A percentile compares a stretch with the other conserved stretches of the same genome.
phyloP scores from a whole-genome alignment of 2,113 vertebrate species.

The Antidorcas marsupialis region DNA sequence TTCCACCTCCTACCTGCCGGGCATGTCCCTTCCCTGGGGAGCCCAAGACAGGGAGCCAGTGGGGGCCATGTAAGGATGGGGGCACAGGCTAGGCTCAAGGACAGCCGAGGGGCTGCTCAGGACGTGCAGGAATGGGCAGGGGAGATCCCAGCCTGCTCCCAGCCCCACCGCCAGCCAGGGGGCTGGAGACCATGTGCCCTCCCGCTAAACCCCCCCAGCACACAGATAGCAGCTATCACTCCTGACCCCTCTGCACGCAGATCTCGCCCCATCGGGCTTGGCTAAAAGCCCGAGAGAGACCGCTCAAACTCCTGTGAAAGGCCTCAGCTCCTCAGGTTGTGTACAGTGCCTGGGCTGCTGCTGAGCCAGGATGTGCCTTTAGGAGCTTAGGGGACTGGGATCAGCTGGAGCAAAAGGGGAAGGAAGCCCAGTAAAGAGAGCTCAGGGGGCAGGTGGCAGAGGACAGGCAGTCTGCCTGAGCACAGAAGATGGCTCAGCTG shows the following conservation, averaged over 20 bases:
- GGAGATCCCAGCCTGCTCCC: background rate
- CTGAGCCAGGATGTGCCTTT: background rate
- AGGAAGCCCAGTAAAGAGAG: background rate
- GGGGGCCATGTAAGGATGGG: rapidly evolving
- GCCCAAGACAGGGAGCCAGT: background rate
- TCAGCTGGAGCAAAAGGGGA: background rate
- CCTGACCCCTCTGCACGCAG: background rate
- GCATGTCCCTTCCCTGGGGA: background rate
- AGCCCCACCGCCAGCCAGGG: rapidly evolving
- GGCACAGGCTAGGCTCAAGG: rapidly evolving
- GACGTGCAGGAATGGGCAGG: rapidly evolving
- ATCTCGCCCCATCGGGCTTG: rapidly evolving
- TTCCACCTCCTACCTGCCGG: background rate
- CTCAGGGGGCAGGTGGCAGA: too few species aligned
- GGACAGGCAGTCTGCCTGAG: background rate
- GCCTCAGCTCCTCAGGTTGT: background rate
- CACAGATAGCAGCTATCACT: background rate
- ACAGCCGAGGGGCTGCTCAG: background rate
- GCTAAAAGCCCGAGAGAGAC: background rate
- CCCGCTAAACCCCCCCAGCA: background rate
- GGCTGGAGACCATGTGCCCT: background rate
- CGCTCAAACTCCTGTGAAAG: background rate
- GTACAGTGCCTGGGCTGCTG: background rate
- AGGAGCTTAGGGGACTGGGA: background rate
- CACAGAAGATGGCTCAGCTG: background rate